Percentiles rank a stretch among this genome's conserved stretches.
phyloP scores from a whole-genome alignment of 2,888 invertebrate species.

The Lottia scabra region DNA sequence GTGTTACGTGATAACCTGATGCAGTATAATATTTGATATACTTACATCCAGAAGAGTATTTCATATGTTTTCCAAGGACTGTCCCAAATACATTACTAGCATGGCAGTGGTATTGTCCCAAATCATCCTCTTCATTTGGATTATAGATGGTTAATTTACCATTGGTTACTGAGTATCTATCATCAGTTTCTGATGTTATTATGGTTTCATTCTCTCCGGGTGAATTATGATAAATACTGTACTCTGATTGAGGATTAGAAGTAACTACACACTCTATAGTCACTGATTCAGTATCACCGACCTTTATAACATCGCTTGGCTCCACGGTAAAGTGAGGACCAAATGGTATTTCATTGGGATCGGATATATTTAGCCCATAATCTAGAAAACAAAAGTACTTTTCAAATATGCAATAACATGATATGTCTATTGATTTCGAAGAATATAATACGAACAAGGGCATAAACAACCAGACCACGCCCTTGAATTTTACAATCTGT shows the following conservation, averaged over 20 bases:
- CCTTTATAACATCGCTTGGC: slow-evolving; percentile 66
- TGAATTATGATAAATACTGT: slow-evolving; percentile 82
- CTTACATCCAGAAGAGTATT: slow-evolving; percentile 84
- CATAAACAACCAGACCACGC: neutral
- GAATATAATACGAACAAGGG: too few relatives aligned
- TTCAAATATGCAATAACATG: too few relatives aligned
- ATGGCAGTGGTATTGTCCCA: slow-evolving; percentile 91
- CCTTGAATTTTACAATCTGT: neutral
- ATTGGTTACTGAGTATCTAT: slow-evolving; percentile 84
- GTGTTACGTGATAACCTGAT: slow-evolving; percentile 22
- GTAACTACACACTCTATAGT: slow-evolving; percentile 68
- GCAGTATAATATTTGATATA: slow-evolving; percentile 6
- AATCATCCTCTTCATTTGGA: slow-evolving; percentile 81
- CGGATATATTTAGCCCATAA: slow-evolving; percentile 69
- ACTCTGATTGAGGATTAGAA: slow-evolving; percentile 89
- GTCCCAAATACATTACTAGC: slow-evolving; percentile 91
- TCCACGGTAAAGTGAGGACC: slow-evolving; percentile 87
- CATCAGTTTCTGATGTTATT: slow-evolving; percentile 25
- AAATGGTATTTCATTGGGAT: slow-evolving; percentile 84
- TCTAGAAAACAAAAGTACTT: slow-evolving; percentile 29
- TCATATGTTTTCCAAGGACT: slow-evolving; percentile 88
- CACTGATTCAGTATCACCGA: slow-evolving; percentile 27
- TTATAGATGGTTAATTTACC: slow-evolving; percentile 89
- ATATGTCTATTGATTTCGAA: too few relatives aligned
- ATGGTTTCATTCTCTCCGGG: slow-evolving; percentile 19